phyloP scores from a whole-genome alignment of 2,113 vertebrate species.

The Caloenas nicobarica region DNA sequence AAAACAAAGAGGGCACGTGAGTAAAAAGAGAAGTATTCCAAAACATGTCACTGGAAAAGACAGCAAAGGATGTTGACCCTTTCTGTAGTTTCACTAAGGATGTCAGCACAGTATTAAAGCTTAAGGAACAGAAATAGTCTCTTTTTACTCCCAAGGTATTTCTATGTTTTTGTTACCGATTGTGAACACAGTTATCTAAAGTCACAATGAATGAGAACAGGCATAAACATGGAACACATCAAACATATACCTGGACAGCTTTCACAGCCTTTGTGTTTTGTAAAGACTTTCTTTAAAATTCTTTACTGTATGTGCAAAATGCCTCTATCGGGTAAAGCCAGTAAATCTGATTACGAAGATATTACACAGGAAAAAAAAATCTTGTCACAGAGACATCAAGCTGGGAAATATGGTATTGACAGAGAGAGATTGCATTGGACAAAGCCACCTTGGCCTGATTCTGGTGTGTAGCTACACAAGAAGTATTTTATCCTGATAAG shows the following conservation, averaged over 20 bases:
- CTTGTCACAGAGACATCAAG: not conserved
- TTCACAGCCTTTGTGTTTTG: not conserved
- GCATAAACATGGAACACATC: not conserved
- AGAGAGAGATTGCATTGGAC: not conserved
- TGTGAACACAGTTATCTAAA: not conserved
- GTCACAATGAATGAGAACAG: not conserved
- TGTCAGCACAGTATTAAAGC: slow-evolving; percentile 15
- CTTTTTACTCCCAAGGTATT: not conserved
- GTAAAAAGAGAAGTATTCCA: slow-evolving; percentile 25
- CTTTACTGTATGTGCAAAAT: not conserved
- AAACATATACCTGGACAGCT: not conserved
- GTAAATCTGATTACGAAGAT: not conserved
- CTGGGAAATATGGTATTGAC: not conserved
- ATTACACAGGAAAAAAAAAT: not conserved
- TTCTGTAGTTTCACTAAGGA: slow-evolving; percentile 10
- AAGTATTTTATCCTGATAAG: not conserved
- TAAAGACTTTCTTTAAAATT: not conserved
- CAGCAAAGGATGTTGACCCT: slow-evolving; percentile 20
- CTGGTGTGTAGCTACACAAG: not conserved
- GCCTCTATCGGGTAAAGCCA: not conserved
- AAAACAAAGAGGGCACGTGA: not conserved
- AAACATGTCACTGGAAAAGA: slow-evolving; percentile 8
- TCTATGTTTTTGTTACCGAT: not conserved
- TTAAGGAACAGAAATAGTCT: slow-evolving; percentile 3
- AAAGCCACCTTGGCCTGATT: not conserved